These are phyloP conservation scores for Typhlomys cinereus DNA, from an alignment of 2,113 vertebrate species.

Conservation along the genomic window DNA sequence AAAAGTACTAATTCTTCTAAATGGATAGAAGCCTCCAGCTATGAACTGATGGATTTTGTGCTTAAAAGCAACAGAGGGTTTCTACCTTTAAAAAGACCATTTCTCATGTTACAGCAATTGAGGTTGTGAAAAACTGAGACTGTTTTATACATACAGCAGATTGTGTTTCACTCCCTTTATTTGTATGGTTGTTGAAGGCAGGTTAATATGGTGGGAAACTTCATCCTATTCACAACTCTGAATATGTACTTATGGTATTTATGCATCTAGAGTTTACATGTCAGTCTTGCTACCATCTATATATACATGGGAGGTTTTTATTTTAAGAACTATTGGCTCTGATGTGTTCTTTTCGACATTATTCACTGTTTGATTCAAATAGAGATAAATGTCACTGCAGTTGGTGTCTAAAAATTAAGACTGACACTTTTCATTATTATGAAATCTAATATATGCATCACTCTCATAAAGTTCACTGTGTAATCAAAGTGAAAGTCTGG, in stretches of 20 bases:
- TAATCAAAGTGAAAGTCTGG: not conserved
- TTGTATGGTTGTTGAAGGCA: not conserved
- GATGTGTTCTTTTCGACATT: conserved; percentile 55
- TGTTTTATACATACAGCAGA: conserved; percentile 54
- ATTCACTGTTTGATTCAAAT: conserved; percentile 17
- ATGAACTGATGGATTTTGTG: conserved; percentile 43
- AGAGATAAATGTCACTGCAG: conserved; percentile 47
- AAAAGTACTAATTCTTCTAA: conserved; percentile 43
- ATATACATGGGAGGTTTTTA: conserved; percentile 59
- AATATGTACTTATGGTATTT: conserved; percentile 41
- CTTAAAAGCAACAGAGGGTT: conserved; percentile 51
- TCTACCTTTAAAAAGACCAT: conserved; percentile 22
- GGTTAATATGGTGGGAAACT: conserved; percentile 45
- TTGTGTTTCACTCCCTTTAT: conserved; percentile 64
- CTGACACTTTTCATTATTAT: conserved; percentile 37
- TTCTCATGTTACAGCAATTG: conserved; percentile 64
- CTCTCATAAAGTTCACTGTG: not conserved
- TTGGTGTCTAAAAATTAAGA: conserved; percentile 40
- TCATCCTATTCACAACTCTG: conserved; percentile 34
- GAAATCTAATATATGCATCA: conserved; percentile 42
- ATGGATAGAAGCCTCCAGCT: conserved; percentile 26
- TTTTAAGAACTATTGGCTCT: not conserved
- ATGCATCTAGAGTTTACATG: conserved; percentile 41
- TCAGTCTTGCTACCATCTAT: conserved; percentile 48
- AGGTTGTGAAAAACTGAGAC: conserved; percentile 51